Percentiles rank a stretch among this genome's conserved stretches.
phyloP scores from a whole-genome alignment of 35 echinoderm and acorn worm genomes.

The Lytechinus pictus region DNA sequence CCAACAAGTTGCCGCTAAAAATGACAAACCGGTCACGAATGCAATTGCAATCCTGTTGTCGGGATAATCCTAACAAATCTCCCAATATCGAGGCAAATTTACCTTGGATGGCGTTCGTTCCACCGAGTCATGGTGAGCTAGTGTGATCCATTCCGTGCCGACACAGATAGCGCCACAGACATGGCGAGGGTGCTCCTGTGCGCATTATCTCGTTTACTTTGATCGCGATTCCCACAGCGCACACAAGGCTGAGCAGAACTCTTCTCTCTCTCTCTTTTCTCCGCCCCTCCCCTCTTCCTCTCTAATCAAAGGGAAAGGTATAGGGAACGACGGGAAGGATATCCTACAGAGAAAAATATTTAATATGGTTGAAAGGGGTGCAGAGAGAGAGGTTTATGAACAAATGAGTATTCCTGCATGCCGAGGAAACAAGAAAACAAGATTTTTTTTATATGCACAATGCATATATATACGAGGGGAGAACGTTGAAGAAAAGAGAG shows the following conservation, averaged over 20 bases:
- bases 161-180: not conserved
- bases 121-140: not conserved
- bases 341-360: not conserved
- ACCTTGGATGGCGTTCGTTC: not conserved
- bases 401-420: not conserved
- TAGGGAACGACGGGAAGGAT: not conserved
- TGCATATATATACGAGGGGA: not conserved
- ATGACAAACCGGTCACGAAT: constrained; percentile 20
- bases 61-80: constrained; percentile 21
- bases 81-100: constrained; percentile 34
- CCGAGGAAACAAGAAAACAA: not conserved
- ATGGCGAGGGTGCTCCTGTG: not conserved
- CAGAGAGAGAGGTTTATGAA: not conserved
- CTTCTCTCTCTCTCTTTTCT: too few relatives aligned
- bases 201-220: not conserved
- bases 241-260: not conserved
- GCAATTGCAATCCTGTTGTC: not conserved
- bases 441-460: not conserved
- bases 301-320: not conserved
- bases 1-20: not conserved
- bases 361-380: not conserved
- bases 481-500: not conserved
- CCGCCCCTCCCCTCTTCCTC: too few relatives aligned
- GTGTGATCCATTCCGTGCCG: not conserved
- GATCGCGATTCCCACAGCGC: not conserved